A percentile compares a stretch with the other conserved stretches of the same genome.
phyloP scores from a whole-genome alignment of 2,113 vertebrate species.

The Notechis scutatus region DNA sequence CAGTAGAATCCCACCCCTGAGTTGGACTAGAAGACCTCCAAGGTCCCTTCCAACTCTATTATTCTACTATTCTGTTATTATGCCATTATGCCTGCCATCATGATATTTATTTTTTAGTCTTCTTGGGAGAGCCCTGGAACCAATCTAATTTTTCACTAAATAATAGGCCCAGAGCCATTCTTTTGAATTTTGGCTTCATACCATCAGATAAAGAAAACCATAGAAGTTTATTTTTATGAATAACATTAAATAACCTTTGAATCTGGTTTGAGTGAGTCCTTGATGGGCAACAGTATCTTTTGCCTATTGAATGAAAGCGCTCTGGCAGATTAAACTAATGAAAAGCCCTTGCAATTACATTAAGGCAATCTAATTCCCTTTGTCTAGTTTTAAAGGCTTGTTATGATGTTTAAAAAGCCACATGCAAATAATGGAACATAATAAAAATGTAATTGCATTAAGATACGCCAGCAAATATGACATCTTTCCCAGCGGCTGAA shows the following conservation, averaged over 20 bases:
- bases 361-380: slow-evolving; percentile 23
- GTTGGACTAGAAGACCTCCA: no score
- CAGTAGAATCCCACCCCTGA: no score
- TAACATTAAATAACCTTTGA: background rate
- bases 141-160: background rate
- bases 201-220: background rate
- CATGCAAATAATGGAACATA: background rate
- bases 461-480: background rate
- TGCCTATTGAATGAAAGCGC: background rate
- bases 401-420: background rate
- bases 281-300: background rate
- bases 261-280: background rate
- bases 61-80: background rate
- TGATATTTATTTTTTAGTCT: background rate
- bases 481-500: background rate
- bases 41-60: no score
- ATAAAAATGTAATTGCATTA: background rate
- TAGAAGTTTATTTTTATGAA: background rate
- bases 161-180: background rate
- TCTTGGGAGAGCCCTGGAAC: background rate
- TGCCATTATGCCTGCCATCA: background rate
- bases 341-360: slow-evolving; percentile 45
- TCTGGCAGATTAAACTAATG: background rate
- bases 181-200: background rate
- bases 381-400: slow-evolving; percentile 18